These are phyloP conservation scores for Zophobas morio DNA, from an alignment of 1,140 invertebrate genomes.

Conservation along the genomic window DNA sequence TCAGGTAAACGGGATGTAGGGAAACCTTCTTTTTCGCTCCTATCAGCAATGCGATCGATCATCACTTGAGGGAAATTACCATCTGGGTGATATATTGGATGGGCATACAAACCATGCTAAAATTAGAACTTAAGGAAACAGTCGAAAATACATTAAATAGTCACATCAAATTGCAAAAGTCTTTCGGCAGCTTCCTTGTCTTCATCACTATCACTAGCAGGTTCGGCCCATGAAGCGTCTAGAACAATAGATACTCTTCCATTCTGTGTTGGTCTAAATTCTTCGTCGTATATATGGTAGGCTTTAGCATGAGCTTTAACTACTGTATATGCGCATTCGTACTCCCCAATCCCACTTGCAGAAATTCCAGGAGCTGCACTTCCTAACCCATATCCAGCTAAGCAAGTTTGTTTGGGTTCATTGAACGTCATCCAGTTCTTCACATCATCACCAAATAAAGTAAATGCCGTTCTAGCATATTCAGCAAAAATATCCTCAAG, in stretches of 20 bases:
- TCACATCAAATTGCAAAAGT: slow-evolving; percentile 63
- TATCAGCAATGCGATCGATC: slow-evolving; percentile 62
- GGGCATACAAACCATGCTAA: too few relatives aligned
- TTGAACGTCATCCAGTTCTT: slow-evolving; percentile 72
- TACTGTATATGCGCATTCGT: slow-evolving; percentile 56
- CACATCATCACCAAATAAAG: slow-evolving; percentile 52
- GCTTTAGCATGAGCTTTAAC: slow-evolving; percentile 58
- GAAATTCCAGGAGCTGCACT: slow-evolving; percentile 56
- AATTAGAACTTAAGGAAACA: too few relatives aligned
- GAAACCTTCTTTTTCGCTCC: slow-evolving; percentile 67
- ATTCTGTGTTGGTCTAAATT: slow-evolving; percentile 54
- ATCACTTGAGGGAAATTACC: too few relatives aligned
- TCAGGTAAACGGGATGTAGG: slow-evolving; percentile 71
- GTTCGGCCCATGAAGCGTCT: slow-evolving; percentile 49
- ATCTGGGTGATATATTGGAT: too few relatives aligned
- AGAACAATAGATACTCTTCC: slow-evolving; percentile 48
- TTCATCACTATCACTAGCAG: slow-evolving; percentile 65
- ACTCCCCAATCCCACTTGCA: slow-evolving; percentile 47
- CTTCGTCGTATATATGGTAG: slow-evolving; percentile 58
- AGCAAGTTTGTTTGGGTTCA: slow-evolving; percentile 66
- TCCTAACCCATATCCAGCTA: slow-evolving; percentile 52
- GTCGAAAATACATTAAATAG: background rate
- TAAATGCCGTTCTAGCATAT: slow-evolving; percentile 61
- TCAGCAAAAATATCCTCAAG: slow-evolving; percentile 63
- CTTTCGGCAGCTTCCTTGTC: slow-evolving; percentile 69